These are phyloP conservation scores for Acrocephalus arundinaceus DNA, from an alignment of 2,113 vertebrate genomes.

Conservation along the genomic window DNA sequence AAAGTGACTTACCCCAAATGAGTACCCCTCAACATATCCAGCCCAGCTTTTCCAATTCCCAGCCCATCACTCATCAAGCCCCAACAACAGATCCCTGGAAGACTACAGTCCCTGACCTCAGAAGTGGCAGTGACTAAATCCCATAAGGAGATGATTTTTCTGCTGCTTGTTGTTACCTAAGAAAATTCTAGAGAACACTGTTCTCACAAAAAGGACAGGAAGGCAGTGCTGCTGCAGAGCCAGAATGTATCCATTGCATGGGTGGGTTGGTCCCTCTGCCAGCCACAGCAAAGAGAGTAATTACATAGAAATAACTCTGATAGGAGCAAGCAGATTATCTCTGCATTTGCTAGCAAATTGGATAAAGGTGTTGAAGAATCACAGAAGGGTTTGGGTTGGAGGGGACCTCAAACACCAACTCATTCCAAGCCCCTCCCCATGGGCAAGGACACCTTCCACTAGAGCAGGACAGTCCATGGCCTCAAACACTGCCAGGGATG, in stretches of 20 bases:
- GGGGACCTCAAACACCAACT: neutral
- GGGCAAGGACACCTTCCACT: neutral
- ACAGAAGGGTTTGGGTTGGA: neutral
- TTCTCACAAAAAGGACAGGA: neutral
- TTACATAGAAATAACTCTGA: neutral
- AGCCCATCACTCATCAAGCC: neutral
- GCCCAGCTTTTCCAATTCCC: neutral
- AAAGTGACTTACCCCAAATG: neutral
- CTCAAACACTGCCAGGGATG: neutral
- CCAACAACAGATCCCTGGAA: neutral
- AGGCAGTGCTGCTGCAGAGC: neutral
- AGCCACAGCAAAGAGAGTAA: neutral
- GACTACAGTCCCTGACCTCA: neutral
- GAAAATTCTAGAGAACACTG: neutral
- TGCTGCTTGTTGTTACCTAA: neutral
- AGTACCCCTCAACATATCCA: neutral
- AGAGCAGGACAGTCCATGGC: neutral
- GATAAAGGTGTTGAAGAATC: neutral
- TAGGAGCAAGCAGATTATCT: neutral
- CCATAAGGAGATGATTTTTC: neutral
- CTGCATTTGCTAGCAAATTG: neutral
- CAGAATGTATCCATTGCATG: accelerated
- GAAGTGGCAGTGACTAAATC: neutral
- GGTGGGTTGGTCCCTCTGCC: neutral
- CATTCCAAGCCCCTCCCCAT: neutral